Evolutionary conservation across 2,888 invertebrate genomes (phyloP).

Genomic region (Psylliodes chrysocephalus): DNA sequence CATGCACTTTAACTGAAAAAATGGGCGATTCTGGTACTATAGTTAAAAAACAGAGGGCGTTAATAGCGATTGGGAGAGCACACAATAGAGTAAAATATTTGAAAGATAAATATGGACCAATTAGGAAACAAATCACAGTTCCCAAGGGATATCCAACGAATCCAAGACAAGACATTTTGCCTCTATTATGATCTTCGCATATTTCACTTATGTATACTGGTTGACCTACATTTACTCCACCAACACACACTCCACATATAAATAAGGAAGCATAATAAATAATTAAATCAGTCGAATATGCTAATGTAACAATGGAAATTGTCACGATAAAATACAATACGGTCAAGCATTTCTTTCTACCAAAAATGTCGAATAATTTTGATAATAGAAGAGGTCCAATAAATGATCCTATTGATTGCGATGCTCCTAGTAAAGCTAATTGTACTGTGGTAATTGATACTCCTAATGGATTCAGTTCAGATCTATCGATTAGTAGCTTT

Average conservation of each 20-base stretch:
- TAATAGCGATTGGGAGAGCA: slow-evolving; percentile 42
- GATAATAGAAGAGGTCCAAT: slow-evolving; percentile 16
- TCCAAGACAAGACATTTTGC: slow-evolving; percentile 70
- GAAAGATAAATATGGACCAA: slow-evolving; percentile 48
- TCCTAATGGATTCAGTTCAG: slow-evolving; percentile 29
- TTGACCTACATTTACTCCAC: slow-evolving; percentile 49
- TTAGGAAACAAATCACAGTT: slow-evolving; percentile 42
- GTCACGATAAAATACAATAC: background rate
- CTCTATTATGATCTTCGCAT: slow-evolving; percentile 80
- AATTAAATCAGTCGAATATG: slow-evolving; percentile 16
- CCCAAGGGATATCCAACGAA: slow-evolving; percentile 43
- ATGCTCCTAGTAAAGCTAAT: slow-evolving; percentile 15
- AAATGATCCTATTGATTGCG: slow-evolving; percentile 6
- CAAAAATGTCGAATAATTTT: slow-evolving; percentile 19
- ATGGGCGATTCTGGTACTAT: slow-evolving; percentile 48
- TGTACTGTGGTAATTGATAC: slow-evolving; percentile 23
- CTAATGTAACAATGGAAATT: background rate
- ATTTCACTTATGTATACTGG: slow-evolving; percentile 91
- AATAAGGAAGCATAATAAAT: slow-evolving; percentile 22
- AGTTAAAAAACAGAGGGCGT: slow-evolving; percentile 31
- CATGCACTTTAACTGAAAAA: slow-evolving; percentile 61
- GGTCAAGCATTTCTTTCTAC: slow-evolving; percentile 16
- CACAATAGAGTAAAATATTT: slow-evolving; percentile 42
- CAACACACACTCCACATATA: background rate
- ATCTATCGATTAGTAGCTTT: slow-evolving; percentile 18